phyloP scores from a whole-genome alignment of 2,888 invertebrate genomes.

The Eupithecia dodoneata region DNA sequence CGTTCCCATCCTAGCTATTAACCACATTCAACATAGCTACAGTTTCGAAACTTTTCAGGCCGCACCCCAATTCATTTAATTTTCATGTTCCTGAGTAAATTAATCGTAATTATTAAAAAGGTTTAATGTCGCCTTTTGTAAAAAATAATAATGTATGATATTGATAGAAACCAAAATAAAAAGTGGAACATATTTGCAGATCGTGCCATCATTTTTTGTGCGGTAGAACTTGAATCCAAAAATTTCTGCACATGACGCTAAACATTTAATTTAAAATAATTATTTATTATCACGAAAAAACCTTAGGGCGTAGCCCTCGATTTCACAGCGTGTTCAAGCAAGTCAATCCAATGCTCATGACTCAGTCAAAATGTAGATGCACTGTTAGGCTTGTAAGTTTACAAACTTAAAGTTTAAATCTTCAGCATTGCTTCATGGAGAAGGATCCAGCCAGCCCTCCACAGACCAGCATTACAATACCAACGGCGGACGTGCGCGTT shows the following conservation, averaged over 20 bases:
- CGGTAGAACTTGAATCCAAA: not conserved
- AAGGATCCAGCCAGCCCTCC: not conserved
- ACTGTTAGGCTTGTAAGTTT: not conserved
- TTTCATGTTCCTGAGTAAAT: conserved; percentile 20
- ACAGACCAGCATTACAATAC: not conserved
- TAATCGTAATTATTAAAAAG: conserved; percentile 31
- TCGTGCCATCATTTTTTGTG: not conserved
- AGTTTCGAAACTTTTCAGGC: conserved; percentile 19
- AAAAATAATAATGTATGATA: not conserved
- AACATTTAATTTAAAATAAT: not conserved
- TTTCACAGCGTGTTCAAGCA: not conserved
- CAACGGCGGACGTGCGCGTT: not conserved
- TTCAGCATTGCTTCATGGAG: not conserved
- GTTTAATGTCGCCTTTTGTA: not conserved
- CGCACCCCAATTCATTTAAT: conserved; percentile 29
- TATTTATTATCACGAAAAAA: not conserved
- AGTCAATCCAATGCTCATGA: not conserved
- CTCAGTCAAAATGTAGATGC: not conserved
- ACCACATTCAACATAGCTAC: not conserved
- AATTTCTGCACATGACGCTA: not conserved
- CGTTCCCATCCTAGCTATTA: conserved; percentile 7
- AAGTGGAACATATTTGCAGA: not conserved
- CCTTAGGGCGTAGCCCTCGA: not conserved
- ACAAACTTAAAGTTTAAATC: not conserved
- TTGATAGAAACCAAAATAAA: not conserved